Base-by-base conservation (phyloP, 2,797 vertebrate genomes). In the Alectoris magna region DNA sequence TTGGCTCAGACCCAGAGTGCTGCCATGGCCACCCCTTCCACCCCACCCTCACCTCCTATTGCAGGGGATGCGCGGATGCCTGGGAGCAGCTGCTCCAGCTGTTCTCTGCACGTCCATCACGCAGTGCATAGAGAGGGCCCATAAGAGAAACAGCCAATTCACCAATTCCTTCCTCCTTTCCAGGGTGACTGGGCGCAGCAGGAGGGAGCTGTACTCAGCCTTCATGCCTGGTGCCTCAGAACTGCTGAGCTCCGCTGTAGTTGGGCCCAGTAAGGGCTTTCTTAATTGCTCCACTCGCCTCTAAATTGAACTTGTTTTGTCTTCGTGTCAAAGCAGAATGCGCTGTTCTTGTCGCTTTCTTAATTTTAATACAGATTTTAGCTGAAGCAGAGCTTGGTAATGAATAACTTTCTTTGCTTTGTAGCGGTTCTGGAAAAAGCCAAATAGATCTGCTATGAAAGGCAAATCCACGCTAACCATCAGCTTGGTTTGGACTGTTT, bases 231-330 rank as follows among this genome's bases (percentile, higher is more conserved):
- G 19, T 77, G 70, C 81, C 81, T 79, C 71, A 44, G 43, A 77
- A 95, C 36, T 92, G 92, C 95, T 96, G 89, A 96, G 79, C 69
- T 93, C 53, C 6, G 1, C 90, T 80, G 59, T 21, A 55, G 9
- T 87, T 72, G 53, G 53, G 29, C 62, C 64, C 31, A 70, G 8
- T 56, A 84, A 94, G 34, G 84, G 5, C 10, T 27, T 59, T 51
- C 58, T 84, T 34, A 91, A 92, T 89, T 89, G 38, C 62, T 66
- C 72, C 76, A 46, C 64, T 73, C 48, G 44, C 36, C 31, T 93
- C 58, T 80, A 91, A 85, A 88, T 81, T 83, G 67, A 84, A 76
- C 36, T 89, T 29, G 2, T 23, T 77, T 92, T 87, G 62, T 74
- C 27, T 80, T 66, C 34, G 0, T 14, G 71, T 84, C 44, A 70